These are phyloP conservation scores for Stenichneumon culpator DNA, from an alignment of 2,888 invertebrate species.

Conservation along the genomic window DNA sequence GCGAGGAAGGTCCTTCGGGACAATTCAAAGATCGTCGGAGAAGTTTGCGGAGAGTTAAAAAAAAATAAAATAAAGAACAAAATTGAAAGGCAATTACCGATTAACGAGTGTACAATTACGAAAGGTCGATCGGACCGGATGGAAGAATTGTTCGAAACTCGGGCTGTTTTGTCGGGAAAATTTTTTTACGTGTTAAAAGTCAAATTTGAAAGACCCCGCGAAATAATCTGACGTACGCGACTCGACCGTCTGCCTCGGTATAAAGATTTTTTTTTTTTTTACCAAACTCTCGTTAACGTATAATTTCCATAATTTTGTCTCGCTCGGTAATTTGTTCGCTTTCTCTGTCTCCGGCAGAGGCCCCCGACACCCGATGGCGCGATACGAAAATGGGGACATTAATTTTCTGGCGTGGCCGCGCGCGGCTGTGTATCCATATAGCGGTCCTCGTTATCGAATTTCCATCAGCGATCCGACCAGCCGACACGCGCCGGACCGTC, in stretches of 20 bases:
- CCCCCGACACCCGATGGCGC: slow-evolving; percentile 43
- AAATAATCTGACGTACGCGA: slow-evolving; percentile 12
- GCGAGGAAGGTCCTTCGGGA: not conserved
- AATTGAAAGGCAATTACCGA: not conserved
- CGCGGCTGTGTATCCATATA: slow-evolving; percentile 40
- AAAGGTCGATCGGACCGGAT: not conserved
- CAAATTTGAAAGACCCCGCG: slow-evolving; percentile 16
- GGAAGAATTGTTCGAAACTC: not conserved
- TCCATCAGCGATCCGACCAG: slow-evolving; percentile 59
- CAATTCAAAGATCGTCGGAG: slow-evolving; percentile 12
- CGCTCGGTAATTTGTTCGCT: slow-evolving; percentile 15
- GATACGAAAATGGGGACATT: slow-evolving; percentile 66
- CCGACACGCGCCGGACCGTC: slow-evolving; percentile 51
- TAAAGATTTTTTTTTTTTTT: not conserved
- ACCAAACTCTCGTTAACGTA: slow-evolving; percentile 21
- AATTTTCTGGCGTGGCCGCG: slow-evolving; percentile 58
- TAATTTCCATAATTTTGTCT: not conserved
- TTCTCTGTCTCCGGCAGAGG: slow-evolving; percentile 14
- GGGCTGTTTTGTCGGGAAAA: not conserved
- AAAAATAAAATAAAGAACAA: not conserved
- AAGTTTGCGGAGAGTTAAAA: not conserved
- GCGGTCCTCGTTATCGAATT: slow-evolving; percentile 66
- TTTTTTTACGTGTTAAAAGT: not conserved
- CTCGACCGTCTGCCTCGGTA: not conserved
- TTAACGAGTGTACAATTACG: not conserved